Conservation (phyloP, 2,113 vertebrate genomes). For the Corynorhinus townsendii region DNA sequence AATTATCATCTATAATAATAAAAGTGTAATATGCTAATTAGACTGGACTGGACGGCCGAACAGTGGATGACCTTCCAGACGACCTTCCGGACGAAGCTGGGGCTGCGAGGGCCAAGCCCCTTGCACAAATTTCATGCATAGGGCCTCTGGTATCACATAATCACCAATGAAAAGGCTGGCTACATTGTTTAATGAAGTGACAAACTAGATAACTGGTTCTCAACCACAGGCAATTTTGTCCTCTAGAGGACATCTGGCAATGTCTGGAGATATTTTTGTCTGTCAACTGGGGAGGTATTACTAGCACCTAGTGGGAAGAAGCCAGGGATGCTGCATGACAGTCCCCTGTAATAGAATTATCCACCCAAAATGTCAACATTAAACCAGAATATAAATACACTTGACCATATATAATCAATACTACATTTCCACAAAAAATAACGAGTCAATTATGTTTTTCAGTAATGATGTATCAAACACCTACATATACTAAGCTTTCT, state of each 20-base stretch:
- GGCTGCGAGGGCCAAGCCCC: too few relatives aligned
- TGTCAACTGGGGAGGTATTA: neutral
- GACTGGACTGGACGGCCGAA: too few relatives aligned
- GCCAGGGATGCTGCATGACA: neutral
- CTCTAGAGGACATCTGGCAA: neutral
- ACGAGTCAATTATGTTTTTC: neutral
- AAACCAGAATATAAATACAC: neutral
- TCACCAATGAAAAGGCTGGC: neutral
- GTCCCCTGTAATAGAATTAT: neutral
- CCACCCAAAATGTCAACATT: neutral
- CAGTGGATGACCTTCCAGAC: too few relatives aligned
- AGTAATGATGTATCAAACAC: neutral
- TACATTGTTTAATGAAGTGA: neutral
- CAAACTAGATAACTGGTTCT: neutral
- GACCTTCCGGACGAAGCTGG: too few relatives aligned
- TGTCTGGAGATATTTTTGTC: neutral
- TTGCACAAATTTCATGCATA: too few relatives aligned
- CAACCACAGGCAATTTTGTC: neutral
- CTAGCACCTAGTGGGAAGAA: neutral
- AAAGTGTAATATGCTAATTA: too few relatives aligned
- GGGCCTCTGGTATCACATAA: neutral
- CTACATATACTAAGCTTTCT: neutral
- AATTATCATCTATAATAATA: neutral
- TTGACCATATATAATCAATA: neutral
- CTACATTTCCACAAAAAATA: neutral